Evolutionary conservation across 2,888 invertebrate genomes (phyloP).

Genomic region (Nycteola revayana): DNA sequence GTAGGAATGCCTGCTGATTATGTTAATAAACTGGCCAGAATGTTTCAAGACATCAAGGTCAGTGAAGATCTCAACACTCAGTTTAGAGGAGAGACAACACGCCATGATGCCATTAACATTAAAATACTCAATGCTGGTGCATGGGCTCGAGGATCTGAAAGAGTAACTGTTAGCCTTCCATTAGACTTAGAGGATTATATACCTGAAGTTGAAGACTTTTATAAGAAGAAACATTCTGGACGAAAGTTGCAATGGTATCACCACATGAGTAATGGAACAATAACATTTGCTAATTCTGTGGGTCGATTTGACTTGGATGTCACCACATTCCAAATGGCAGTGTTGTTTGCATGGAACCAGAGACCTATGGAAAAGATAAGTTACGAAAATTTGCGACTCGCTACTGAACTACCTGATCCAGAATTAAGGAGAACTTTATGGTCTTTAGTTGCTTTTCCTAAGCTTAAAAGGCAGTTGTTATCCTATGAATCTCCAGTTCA

Average conservation of each 20-base stretch:
- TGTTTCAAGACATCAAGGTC: conserved; percentile 99
- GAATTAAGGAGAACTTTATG: conserved; percentile 97
- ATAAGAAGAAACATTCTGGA: conserved; percentile 98
- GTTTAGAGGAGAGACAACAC: conserved; percentile 91
- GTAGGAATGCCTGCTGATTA: conserved; percentile 99
- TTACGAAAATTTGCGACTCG: conserved; percentile 97
- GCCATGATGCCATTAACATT: conserved; percentile 96
- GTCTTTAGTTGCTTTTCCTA: conserved; percentile 98
- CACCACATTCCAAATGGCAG: conserved; percentile 99
- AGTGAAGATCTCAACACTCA: conserved; percentile 98
- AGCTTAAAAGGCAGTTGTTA: conserved; percentile 95
- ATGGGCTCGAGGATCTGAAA: conserved; percentile 97
- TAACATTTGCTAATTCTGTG: conserved; percentile 95
- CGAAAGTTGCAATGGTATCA: conserved; percentile 99
- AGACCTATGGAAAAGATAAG: conserved; percentile 95
- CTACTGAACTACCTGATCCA: conserved; percentile 97
- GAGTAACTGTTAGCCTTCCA: conserved; percentile 97
- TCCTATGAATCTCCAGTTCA: conserved; percentile 90
- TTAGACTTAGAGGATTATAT: conserved; percentile 99
- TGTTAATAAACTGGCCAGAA: conserved; percentile 98
- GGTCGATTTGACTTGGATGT: conserved; percentile 99
- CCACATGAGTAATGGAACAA: conserved; percentile 99
- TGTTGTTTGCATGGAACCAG: conserved; percentile 99
- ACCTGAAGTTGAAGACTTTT: conserved; percentile 99
- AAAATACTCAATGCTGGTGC: conserved; percentile 99